These are phyloP conservation scores for Lepus europaeus DNA, from an alignment of 2,113 vertebrate species.

Conservation along the genomic window DNA sequence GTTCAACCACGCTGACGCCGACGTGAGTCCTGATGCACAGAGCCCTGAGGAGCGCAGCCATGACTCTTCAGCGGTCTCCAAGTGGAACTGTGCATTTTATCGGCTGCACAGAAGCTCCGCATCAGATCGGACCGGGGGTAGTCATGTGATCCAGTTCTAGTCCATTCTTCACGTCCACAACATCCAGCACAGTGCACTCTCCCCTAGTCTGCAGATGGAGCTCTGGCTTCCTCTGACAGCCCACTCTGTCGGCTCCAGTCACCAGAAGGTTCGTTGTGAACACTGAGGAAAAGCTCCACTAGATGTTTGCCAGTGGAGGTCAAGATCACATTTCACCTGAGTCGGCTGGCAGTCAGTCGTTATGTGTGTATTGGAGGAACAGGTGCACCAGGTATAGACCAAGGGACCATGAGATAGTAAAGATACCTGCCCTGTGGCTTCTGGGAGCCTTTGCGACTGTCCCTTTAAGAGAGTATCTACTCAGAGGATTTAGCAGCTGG, in stretches of 20 bases:
- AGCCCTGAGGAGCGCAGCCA: background rate
- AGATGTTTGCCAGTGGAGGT: background rate
- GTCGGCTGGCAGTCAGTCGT: background rate
- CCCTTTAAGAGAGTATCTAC: background rate
- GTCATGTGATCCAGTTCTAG: background rate
- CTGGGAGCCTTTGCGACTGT: background rate
- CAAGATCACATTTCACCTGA: background rate
- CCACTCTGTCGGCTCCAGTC: background rate
- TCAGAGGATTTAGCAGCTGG: background rate
- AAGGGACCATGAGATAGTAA: background rate
- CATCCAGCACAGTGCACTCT: background rate
- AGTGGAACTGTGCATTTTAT: background rate
- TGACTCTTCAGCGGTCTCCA: background rate
- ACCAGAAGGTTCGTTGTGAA: constrained; percentile 5
- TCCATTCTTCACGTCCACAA: background rate
- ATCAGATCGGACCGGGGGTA: background rate
- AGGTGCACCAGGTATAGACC: background rate
- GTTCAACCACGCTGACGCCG: background rate
- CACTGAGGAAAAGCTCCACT: background rate
- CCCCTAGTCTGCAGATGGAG: background rate
- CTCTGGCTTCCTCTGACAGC: background rate
- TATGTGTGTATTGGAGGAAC: background rate
- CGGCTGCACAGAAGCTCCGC: background rate
- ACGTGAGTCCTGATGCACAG: background rate
- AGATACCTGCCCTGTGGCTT: background rate